Conservation (phyloP, 1,140 invertebrate species). For the Bombus ignitus region DNA sequence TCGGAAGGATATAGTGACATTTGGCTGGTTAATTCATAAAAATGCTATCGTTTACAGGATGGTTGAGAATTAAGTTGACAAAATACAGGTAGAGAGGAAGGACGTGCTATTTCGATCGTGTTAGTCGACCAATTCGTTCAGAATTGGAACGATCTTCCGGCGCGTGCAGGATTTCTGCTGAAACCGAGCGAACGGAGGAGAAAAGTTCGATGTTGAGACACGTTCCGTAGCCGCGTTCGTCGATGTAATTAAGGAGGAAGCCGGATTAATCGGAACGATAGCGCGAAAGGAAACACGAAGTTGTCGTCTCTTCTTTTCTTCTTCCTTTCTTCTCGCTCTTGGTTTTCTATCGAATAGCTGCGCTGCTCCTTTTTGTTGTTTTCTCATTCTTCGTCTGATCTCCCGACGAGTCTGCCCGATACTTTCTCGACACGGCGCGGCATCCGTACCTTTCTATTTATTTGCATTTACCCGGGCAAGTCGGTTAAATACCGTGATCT, state of each 20-base stretch:
- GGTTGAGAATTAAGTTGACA: too few relatives aligned
- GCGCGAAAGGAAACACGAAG: slow-evolving; percentile 7
- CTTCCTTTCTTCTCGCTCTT: background rate
- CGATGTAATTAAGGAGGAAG: slow-evolving; percentile 30
- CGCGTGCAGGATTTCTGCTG: background rate
- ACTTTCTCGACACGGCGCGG: background rate
- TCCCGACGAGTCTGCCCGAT: background rate
- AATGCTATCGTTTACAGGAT: background rate
- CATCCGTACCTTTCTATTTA: slow-evolving; percentile 21
- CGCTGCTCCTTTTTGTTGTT: background rate
- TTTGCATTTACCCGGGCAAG: slow-evolving; percentile 12
- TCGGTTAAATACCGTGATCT: slow-evolving; percentile 36
- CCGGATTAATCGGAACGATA: slow-evolving; percentile 44
- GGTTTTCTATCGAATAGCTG: too few relatives aligned
- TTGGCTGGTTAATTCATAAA: background rate
- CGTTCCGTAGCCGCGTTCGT: slow-evolving; percentile 6
- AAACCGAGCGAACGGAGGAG: slow-evolving; percentile 15
- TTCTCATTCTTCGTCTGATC: background rate
- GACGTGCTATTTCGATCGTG: background rate
- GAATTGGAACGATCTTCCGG: background rate
- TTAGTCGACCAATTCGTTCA: background rate
- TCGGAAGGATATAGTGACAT: background rate
- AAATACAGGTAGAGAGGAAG: background rate
- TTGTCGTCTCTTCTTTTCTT: background rate
- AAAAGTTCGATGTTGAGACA: slow-evolving; percentile 1